Conservation (phyloP, 2,888 invertebrate species). For the Acrobeloides nanus region DNA sequence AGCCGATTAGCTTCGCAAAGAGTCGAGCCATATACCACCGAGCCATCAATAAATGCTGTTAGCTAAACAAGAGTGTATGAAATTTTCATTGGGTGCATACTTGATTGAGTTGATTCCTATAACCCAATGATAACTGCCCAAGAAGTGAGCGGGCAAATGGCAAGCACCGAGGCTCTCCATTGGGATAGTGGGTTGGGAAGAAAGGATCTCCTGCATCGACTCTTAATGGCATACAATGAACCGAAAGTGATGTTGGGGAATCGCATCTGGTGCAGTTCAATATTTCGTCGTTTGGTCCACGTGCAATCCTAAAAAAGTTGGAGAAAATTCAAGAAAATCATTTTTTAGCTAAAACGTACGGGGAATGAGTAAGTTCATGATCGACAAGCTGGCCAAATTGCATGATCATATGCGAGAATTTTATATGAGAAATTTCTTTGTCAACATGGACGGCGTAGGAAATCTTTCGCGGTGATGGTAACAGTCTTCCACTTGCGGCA, state of each 20-base stretch:
- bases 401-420: conserved; percentile 48
- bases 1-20: conserved; percentile 71
- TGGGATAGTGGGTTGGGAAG: conserved; percentile 73
- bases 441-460: conserved; percentile 72
- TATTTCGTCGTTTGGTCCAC: conserved; percentile 31
- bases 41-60: conserved; percentile 71
- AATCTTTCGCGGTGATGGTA: conserved; percentile 78
- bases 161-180: conserved; percentile 66
- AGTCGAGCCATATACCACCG: conserved; percentile 83
- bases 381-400: conserved; percentile 52
- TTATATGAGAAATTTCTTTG: conserved; percentile 22
- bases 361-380: conserved; percentile 52
- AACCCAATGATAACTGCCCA: conserved; percentile 72
- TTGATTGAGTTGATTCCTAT: conserved; percentile 65
- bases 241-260: conserved; percentile 76
- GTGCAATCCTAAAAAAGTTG: no score
- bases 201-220: conserved; percentile 72
- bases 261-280: conserved; percentile 63
- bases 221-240: conserved; percentile 85
- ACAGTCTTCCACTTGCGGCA: conserved; percentile 59
- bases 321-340: no score
- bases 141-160: conserved; percentile 78
- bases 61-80: no score
- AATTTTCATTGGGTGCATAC: conserved; percentile 10
- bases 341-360: no score